Conservation (phyloP, 2,888 invertebrate species). For the Microctonus brassicae region DNA sequence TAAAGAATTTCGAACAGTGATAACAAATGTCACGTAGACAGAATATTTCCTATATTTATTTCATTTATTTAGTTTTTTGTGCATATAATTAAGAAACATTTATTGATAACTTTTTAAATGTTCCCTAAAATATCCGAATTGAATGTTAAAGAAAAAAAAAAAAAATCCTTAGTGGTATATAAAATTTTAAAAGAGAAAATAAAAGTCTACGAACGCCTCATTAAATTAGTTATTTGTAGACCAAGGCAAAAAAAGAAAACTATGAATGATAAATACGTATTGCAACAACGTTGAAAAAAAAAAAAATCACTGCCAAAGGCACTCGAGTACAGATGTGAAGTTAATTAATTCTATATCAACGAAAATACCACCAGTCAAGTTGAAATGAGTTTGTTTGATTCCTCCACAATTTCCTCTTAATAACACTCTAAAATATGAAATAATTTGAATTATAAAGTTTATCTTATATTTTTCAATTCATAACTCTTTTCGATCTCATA, state of each 20-base stretch:
- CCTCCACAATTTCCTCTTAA: conserved; percentile 12
- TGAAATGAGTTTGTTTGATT: conserved; percentile 29
- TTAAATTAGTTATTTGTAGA: conserved; percentile 31
- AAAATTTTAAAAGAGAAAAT: background rate
- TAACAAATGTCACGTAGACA: conserved; percentile 5
- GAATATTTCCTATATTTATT: conserved; percentile 27
- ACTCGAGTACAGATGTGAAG: conserved; percentile 39
- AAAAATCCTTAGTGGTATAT: conserved; percentile 36
- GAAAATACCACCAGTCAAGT: conserved; percentile 31
- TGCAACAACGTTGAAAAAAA: conserved; percentile 38
- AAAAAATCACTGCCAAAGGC: conserved; percentile 58
- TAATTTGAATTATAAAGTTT: background rate
- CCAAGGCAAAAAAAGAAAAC: conserved; percentile 43
- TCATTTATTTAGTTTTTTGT: conserved; percentile 29
- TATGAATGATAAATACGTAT: conserved; percentile 35
- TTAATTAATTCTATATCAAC: conserved; percentile 1
- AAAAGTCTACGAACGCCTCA: background rate
- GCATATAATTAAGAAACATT: conserved; percentile 39
- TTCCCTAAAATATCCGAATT: conserved; percentile 46
- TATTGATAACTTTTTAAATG: conserved; percentile 45
- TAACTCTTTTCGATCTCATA: background rate
- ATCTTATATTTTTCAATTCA: background rate
- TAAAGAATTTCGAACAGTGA: conserved; percentile 24
- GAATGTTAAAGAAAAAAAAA: conserved; percentile 36
- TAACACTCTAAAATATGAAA: background rate